Conservation (phyloP, 1,140 invertebrate species). For the Microplitis demolitor region DNA sequence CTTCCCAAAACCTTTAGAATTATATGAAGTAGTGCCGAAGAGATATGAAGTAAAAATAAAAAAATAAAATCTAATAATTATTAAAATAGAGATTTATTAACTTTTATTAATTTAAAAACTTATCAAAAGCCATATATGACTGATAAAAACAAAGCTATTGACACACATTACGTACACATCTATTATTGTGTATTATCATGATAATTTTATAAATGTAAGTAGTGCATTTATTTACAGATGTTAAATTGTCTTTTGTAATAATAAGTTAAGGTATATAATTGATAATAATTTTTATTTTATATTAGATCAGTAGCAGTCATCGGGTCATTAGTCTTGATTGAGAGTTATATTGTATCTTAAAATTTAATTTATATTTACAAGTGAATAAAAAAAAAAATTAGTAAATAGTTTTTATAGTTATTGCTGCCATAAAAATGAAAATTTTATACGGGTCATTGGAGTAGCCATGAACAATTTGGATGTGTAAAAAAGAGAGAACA, state of each 20-base stretch:
- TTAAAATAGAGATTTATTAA: background rate
- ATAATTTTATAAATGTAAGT: slow-evolving; percentile 38
- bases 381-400: background rate
- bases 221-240: slow-evolving; percentile 42
- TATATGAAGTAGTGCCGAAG: background rate
- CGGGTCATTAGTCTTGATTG: background rate
- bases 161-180: background rate
- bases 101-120: background rate
- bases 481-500: slow-evolving; percentile 28
- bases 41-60: background rate
- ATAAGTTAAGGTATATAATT: too few relatives aligned
- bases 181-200: background rate
- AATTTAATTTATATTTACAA: slow-evolving; percentile 3
- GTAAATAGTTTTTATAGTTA: slow-evolving; percentile 33
- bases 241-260: background rate
- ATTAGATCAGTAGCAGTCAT: slow-evolving; percentile 8
- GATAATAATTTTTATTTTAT: background rate
- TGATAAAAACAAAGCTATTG: background rate
- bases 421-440: slow-evolving; percentile 13
- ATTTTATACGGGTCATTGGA: slow-evolving; percentile 27
- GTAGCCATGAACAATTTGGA: slow-evolving; percentile 32
- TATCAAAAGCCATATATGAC: background rate
- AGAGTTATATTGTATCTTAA: slow-evolving; percentile 26
- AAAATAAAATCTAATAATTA: background rate
- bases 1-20: slow-evolving; percentile 13